phyloP scores from a whole-genome alignment of 2,113 vertebrate genomes.

The Thalassarche chlororhynchos region DNA sequence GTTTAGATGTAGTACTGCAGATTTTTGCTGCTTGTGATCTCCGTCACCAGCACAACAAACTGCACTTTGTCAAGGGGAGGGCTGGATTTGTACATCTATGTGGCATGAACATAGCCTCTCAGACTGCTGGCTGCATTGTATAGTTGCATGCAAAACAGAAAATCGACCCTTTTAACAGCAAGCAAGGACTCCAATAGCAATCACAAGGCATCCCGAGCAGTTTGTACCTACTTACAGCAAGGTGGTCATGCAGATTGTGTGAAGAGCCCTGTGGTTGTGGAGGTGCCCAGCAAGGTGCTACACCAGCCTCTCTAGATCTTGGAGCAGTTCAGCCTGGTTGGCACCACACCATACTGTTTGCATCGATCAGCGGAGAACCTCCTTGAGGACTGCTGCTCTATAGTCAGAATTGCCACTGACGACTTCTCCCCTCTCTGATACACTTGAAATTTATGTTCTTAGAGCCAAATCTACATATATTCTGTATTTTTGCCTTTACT shows the following conservation, averaged over 20 bases:
- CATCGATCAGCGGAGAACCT: accelerated
- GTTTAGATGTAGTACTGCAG: neutral
- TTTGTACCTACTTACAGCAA: neutral
- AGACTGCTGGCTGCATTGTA: neutral
- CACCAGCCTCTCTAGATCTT: neutral
- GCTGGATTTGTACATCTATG: neutral
- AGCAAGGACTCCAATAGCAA: neutral
- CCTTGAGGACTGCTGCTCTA: neutral
- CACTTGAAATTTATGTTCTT: neutral
- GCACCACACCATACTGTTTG: accelerated
- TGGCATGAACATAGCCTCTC: neutral
- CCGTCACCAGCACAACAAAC: neutral
- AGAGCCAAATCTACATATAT: neutral
- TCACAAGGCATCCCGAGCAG: neutral
- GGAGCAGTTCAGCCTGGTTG: neutral
- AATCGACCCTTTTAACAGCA: neutral
- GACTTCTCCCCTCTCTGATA: neutral
- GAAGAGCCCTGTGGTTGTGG: neutral
- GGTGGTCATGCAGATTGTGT: neutral
- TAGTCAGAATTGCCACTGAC: neutral
- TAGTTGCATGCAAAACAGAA: neutral
- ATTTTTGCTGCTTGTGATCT: neutral
- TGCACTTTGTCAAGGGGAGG: neutral
- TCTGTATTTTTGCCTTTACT: neutral
- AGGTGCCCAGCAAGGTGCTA: neutral